phyloP scores from a whole-genome alignment of 2,888 invertebrate species.

The Drosophila lacicola region DNA sequence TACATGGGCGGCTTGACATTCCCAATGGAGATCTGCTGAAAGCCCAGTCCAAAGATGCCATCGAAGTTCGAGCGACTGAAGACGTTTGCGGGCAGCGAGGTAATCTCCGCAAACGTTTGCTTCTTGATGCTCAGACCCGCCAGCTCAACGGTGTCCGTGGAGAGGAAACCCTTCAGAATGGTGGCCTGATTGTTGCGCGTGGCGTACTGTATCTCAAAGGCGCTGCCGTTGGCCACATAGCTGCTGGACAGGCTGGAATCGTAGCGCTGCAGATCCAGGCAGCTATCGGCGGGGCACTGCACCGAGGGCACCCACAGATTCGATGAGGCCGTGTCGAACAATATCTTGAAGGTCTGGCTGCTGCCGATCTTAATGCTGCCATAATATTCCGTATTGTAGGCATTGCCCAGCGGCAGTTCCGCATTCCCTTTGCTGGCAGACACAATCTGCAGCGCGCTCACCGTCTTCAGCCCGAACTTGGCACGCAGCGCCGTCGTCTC shows the following conservation, averaged over 20 bases:
- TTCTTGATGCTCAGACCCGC: slow-evolving; percentile 89
- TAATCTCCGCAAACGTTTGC: slow-evolving; percentile 96
- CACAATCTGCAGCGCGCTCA: accelerated
- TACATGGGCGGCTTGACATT: slow-evolving; percentile 95
- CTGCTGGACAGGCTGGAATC: slow-evolving; percentile 92
- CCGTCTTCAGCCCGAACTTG: slow-evolving; percentile 34
- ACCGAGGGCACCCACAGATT: slow-evolving; percentile 89
- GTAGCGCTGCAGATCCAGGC: slow-evolving; percentile 88
- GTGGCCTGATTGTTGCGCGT: slow-evolving; percentile 84
- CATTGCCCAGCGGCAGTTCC: slow-evolving; percentile 50
- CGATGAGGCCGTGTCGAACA: slow-evolving; percentile 91
- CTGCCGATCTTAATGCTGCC: slow-evolving; percentile 93
- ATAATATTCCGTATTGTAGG: slow-evolving; percentile 64
- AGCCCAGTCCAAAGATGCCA: slow-evolving; percentile 97
- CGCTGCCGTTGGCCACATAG: slow-evolving; percentile 93
- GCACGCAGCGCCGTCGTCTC: slow-evolving; percentile 36
- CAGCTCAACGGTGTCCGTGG: slow-evolving; percentile 86
- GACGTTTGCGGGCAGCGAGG: slow-evolving; percentile 91
- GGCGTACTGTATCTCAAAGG: slow-evolving; percentile 96
- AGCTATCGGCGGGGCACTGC: slow-evolving; percentile 87
- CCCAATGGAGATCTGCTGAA: slow-evolving; percentile 93
- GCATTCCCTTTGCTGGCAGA: accelerated
- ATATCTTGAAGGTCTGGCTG: slow-evolving; percentile 94
- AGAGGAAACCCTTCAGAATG: slow-evolving; percentile 52
- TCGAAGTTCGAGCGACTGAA: slow-evolving; percentile 99